phyloP scores from a whole-genome alignment of 35 echinoderm and acorn worm genomes.

The Diadema setosum region DNA sequence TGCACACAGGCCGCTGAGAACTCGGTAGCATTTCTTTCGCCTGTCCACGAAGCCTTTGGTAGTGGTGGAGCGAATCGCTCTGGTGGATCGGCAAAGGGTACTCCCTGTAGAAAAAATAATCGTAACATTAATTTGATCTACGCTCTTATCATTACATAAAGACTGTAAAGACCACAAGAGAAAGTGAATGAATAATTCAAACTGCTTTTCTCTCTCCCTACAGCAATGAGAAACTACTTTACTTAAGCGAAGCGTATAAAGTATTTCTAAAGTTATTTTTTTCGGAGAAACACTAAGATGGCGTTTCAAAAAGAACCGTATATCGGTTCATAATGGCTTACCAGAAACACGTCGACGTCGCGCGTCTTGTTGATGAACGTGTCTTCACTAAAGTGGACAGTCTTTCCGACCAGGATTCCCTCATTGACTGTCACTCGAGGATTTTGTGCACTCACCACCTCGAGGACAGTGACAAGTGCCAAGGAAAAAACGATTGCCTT shows the following conservation, averaged over 20 bases:
- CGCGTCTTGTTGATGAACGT: neutral
- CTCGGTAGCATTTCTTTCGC: slow-evolving; percentile 37
- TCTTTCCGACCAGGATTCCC: neutral
- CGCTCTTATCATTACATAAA: no score
- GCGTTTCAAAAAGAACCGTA: neutral
- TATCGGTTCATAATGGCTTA: neutral
- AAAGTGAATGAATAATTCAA: no score
- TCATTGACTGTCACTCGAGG: neutral
- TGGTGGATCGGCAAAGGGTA: slow-evolving; percentile 82
- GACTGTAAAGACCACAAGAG: no score
- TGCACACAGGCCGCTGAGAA: slow-evolving; percentile 46
- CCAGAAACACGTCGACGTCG: slow-evolving; percentile 49
- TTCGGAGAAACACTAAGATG: no score
- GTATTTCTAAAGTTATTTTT: no score
- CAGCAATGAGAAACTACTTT: no score
- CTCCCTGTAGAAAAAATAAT: slow-evolving; percentile 19
- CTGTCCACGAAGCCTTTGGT: slow-evolving; percentile 26
- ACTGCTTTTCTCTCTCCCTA: no score
- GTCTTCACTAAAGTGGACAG: neutral
- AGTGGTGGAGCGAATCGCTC: slow-evolving; percentile 45
- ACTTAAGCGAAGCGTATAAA: no score
- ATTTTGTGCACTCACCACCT: no score
- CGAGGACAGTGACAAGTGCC: no score
- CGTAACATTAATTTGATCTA: neutral
- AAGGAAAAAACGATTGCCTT: no score